A percentile compares a stretch with the other conserved stretches of the same genome.
Evolutionary conservation across 2,113 vertebrate genomes (phyloP).

Genomic region (Indicator maculatus): DNA sequence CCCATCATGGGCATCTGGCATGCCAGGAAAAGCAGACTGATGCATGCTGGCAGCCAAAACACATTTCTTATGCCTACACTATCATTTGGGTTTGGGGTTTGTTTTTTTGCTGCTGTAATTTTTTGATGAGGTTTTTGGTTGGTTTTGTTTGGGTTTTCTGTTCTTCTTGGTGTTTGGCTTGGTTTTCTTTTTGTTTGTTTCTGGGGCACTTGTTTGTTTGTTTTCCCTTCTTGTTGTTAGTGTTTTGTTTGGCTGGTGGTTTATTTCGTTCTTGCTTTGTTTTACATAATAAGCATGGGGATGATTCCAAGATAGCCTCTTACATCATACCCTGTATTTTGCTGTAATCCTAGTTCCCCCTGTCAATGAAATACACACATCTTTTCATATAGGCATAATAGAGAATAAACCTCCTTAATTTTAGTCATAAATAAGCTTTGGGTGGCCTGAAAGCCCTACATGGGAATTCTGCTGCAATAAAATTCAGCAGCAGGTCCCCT

Average conservation of each 20-base stretch:
- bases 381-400: fast-evolving
- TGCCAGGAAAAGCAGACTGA: not conserved
- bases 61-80: not conserved
- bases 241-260: too few relatives aligned
- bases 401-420: not conserved
- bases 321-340: not conserved
- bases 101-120: too few relatives aligned
- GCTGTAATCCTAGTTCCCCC: not conserved
- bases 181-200: too few relatives aligned
- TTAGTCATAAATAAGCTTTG: not conserved
- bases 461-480: not conserved
- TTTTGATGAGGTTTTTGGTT: too few relatives aligned
- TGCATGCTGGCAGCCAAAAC: not conserved
- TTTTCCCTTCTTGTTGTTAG: too few relatives aligned
- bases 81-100: not conserved
- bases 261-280: not conserved
- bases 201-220: not conserved
- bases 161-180: too few relatives aligned
- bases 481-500: not conserved
- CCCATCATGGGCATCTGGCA: not conserved
- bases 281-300: not conserved
- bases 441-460: fast-evolving
- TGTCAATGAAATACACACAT: fast-evolving
- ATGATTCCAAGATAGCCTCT: not conserved
- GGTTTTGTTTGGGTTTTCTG: too few relatives aligned